phyloP scores from a whole-genome alignment of 2,797 vertebrate genomes.

The Mycteria americana region DNA sequence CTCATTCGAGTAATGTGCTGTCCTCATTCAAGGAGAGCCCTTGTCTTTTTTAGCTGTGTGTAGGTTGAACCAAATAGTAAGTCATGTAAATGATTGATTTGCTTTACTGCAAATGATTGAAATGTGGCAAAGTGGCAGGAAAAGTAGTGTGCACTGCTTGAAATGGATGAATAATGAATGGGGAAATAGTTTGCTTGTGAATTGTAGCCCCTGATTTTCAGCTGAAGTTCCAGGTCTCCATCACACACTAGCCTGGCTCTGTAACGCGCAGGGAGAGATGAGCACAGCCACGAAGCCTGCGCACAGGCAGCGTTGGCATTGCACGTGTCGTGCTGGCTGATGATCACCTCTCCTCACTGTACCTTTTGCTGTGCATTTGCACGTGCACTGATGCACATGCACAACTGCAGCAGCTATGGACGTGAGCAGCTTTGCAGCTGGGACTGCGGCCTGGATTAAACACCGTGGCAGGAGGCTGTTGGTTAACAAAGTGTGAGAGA shows the following conservation, averaged over 20 bases:
- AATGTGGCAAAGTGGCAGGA: neutral
- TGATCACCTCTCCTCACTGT: neutral
- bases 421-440: neutral
- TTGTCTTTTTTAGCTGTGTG: constrained; percentile 39
- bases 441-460: neutral
- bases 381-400: neutral
- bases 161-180: neutral
- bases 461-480: neutral
- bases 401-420: neutral
- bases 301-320: fast-evolving
- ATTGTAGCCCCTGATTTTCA: neutral
- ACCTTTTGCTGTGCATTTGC: neutral
- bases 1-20: neutral
- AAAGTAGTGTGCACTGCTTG: neutral
- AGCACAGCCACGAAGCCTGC: fast-evolving
- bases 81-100: constrained; percentile 26
- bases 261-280: fast-evolving
- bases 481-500: neutral
- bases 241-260: fast-evolving
- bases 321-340: fast-evolving
- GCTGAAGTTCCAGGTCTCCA: neutral
- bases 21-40: constrained; percentile 55
- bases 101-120: constrained; percentile 15
- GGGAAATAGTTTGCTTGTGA: neutral
- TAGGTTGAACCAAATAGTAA: constrained; percentile 20